phyloP scores from a whole-genome alignment of 2,888 invertebrate genomes.

The Caenorhabditis angaria region DNA sequence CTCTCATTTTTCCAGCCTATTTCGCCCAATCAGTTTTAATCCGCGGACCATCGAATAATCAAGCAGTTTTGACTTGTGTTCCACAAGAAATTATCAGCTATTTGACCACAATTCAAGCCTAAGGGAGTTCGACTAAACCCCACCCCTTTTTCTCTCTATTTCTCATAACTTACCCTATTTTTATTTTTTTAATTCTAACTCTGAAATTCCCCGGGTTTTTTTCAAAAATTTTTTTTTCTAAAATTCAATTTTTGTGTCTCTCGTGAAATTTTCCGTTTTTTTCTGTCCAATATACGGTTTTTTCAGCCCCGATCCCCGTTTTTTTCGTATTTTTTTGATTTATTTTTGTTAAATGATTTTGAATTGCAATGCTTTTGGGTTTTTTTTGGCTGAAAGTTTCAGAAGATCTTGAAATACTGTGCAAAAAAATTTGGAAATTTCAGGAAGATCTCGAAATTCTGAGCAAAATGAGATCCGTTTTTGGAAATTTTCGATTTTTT shows the following conservation, averaged over 20 bases:
- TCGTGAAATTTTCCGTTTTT: background rate
- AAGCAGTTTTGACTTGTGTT: conserved; percentile 19
- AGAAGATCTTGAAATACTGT: too few relatives aligned
- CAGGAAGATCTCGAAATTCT: too few relatives aligned
- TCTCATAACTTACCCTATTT: background rate
- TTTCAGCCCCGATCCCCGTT: background rate
- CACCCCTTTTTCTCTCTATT: conserved; percentile 1
- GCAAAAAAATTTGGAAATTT: too few relatives aligned
- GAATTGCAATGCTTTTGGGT: too few relatives aligned
- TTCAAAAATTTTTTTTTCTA: background rate
- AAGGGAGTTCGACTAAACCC: background rate
- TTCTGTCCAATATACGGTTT: background rate
- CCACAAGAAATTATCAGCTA: conserved; percentile 33
- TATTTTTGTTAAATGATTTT: background rate
- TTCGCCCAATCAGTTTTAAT: conserved; percentile 56
- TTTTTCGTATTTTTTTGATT: background rate
- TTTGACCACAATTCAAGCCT: conserved; percentile 22
- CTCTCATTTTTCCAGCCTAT: conserved; percentile 30
- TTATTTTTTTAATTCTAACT: background rate
- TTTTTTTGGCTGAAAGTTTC: too few relatives aligned
- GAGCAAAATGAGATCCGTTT: too few relatives aligned
- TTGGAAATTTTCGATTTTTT: too few relatives aligned
- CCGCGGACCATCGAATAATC: conserved; percentile 35
- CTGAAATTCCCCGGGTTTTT: background rate
- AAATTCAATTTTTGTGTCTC: background rate